phyloP scores from a whole-genome alignment of 2,113 vertebrate species.

The Mormoops blainvillei region DNA sequence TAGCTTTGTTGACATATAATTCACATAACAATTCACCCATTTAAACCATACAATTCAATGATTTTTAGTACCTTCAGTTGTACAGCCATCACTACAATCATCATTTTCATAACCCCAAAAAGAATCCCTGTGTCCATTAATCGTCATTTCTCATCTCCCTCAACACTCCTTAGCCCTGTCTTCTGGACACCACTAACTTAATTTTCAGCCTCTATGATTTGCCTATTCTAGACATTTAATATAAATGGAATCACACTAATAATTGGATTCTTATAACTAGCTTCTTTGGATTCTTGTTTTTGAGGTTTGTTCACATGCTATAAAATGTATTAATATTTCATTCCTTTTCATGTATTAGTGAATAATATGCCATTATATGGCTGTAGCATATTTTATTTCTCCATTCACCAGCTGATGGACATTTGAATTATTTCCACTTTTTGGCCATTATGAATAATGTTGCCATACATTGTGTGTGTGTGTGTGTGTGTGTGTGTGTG shows the following conservation, averaged over 20 bases:
- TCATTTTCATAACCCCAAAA: neutral
- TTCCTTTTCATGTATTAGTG: neutral
- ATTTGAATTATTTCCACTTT: neutral
- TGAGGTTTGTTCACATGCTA: neutral
- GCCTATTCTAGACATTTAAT: neutral
- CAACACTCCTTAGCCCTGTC: neutral
- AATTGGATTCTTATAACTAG: neutral
- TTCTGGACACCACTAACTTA: neutral
- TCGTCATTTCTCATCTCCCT: neutral
- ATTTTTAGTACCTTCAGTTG: neutral
- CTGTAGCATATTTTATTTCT: neutral
- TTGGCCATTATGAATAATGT: neutral
- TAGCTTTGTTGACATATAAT: neutral
- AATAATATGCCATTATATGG: neutral
- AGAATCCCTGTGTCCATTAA: neutral
- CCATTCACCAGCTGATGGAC: neutral
- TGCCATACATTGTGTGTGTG: neutral
- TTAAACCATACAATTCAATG: neutral
- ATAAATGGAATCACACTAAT: neutral
- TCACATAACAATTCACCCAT: neutral
- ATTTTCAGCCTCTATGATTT: neutral
- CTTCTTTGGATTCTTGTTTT: conserved; percentile 3
- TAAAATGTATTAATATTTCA: neutral
- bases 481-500: neutral
- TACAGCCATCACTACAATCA: neutral